These are phyloP conservation scores for Hippocampus mohnikei DNA, from an alignment of 2,113 vertebrate species.

Conservation along the genomic window DNA sequence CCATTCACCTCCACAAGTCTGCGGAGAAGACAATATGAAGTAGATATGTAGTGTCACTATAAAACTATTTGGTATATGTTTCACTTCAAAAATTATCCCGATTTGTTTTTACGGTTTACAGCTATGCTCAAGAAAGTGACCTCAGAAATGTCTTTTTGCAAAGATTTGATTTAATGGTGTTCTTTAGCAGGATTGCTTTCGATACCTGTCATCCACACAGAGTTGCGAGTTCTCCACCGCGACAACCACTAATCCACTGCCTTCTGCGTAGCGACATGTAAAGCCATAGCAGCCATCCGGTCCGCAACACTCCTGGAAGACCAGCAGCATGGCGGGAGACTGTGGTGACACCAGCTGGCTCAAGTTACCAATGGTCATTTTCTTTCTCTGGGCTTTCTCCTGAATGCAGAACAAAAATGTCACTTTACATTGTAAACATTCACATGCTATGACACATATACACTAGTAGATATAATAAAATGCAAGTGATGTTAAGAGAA, in stretches of 20 bases:
- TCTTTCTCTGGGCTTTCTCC: conserved; percentile 50
- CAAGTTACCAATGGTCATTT: conserved; percentile 47
- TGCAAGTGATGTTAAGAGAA: background rate
- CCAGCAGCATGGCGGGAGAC: conserved; percentile 63
- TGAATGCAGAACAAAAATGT: conserved; percentile 30
- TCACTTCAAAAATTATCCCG: conserved; percentile 12
- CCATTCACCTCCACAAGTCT: conserved; percentile 67
- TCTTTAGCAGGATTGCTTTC: background rate
- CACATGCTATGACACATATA: background rate
- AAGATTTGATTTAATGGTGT: background rate
- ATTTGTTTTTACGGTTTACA: conserved; percentile 23
- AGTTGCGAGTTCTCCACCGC: conserved; percentile 51
- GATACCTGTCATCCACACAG: conserved; percentile 67
- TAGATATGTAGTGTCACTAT: background rate
- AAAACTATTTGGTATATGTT: background rate
- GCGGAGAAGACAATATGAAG: background rate
- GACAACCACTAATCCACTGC: conserved; percentile 58
- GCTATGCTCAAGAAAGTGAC: background rate
- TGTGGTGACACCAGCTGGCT: conserved; percentile 65
- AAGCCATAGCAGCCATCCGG: conserved; percentile 59
- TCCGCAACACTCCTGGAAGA: conserved; percentile 48
- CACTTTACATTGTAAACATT: background rate
- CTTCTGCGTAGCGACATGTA: conserved; percentile 40
- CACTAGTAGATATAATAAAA: background rate
- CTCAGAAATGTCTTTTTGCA: conserved; percentile 25